Percentiles rank a stretch among this genome's conserved stretches.
Evolutionary conservation across 2,797 vertebrate genomes (phyloP).

Genomic region (Distichodus sexfasciatus): DNA sequence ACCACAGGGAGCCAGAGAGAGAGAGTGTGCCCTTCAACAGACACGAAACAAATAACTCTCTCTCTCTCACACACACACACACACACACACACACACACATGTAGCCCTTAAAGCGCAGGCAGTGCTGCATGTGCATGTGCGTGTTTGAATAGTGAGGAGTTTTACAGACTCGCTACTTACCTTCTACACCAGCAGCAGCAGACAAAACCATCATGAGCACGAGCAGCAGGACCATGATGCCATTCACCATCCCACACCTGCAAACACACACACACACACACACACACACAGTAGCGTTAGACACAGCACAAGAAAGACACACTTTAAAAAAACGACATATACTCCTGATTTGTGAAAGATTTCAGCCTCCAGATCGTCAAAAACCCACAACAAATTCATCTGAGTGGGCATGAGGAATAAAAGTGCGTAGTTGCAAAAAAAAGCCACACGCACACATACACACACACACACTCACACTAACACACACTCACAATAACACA

Average conservation of each 20-base stretch:
- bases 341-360: not conserved
- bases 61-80: not conserved
- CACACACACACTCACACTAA: not conserved
- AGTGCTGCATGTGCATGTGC: not conserved
- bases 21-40: constrained; percentile 9
- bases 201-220: constrained; percentile 77
- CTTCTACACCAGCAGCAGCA: constrained; percentile 77
- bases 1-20: constrained; percentile 53
- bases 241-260: constrained; percentile 78
- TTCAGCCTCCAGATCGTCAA: not conserved
- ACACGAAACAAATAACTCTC: constrained; percentile 6
- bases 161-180: constrained; percentile 73
- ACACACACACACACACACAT: not conserved
- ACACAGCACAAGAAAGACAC: too few relatives aligned
- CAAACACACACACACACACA: constrained; percentile 35
- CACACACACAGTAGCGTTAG: not conserved
- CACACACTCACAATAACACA: constrained; percentile 1
- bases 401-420: not conserved
- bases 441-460: not conserved
- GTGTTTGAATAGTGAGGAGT: not conserved
- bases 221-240: constrained; percentile 80
- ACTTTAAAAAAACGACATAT: too few relatives aligned
- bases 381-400: not conserved
- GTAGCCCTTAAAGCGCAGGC: not conserved
- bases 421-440: constrained; percentile 27